Percentiles rank a stretch among this genome's conserved stretches.
These are phyloP conservation scores for Cottus gobio DNA, from an alignment of 2,113 vertebrate genomes.

Conservation along the genomic window DNA sequence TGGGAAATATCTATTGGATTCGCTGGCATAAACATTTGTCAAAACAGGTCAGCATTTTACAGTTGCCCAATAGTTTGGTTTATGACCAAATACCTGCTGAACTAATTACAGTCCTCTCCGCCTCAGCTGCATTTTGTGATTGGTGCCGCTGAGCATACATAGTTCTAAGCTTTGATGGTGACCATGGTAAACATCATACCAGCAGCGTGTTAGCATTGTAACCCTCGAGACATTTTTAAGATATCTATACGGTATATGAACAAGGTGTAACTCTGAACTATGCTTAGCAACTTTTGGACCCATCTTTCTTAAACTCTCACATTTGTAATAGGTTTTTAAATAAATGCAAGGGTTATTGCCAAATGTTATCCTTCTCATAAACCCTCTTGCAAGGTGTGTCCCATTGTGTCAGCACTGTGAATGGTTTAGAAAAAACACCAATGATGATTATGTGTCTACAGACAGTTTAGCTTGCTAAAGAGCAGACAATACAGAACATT, in stretches of 20 bases:
- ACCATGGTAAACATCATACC: neutral
- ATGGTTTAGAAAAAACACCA: neutral
- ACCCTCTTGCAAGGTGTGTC: neutral
- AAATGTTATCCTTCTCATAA: neutral
- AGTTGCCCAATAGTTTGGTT: neutral
- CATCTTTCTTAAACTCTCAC: neutral
- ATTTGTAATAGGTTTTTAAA: neutral
- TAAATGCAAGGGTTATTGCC: neutral
- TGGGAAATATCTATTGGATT: neutral
- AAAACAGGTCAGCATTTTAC: neutral
- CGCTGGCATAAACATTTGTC: neutral
- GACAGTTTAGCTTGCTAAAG: neutral
- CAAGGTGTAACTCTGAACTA: neutral
- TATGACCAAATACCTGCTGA: neutral
- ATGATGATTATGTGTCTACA: neutral
- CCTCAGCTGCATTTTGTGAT: neutral
- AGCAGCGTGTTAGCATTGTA: neutral
- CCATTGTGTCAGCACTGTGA: neutral
- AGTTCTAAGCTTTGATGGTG: neutral
- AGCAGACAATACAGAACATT: neutral
- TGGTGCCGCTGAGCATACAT: neutral
- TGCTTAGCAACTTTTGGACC: neutral
- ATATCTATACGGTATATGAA: neutral
- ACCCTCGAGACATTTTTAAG: no score
- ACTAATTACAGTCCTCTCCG: neutral